Evolutionary conservation across 2,797 vertebrate genomes (phyloP), one percentile per base, ranked within the genome.

Genomic region (Meriones psammophilus): DNA sequence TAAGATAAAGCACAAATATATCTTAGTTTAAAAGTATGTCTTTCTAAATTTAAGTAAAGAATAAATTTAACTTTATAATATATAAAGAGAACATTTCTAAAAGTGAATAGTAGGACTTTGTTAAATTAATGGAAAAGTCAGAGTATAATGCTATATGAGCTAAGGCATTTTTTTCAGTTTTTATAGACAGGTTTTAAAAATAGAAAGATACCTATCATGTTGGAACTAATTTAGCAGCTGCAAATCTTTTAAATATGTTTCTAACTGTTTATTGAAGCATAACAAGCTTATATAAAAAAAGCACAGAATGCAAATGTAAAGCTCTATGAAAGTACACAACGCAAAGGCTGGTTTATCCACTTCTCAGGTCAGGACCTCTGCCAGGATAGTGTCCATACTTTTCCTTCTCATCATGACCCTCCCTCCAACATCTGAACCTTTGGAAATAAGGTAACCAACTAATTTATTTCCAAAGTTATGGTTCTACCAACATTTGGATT

Each of bases 11-110:
- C 64, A 87, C 9, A 15, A 79, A 64, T 24, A 0, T 13, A 54
- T 77, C 62, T 93, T 56, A 80, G 24, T 86, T 89, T 94, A 60
- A 94, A 96, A 94, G 74, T 50, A 81, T 78, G 17, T 2, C 5
- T 96, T 95, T 94, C 94, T 92, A 92, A 93, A 90, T n/a, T 68
- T 89, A 54, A 76, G 58, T 92, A n/a, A 26, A 78, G 87, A 94
- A 78, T 92, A 50, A 68, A 58, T 36, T 74, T 9, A 86, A 83
- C 26, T 90, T 89, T 81, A 84, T 10, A 93, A 62, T 76, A 54
- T 5, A 93, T 28, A 80, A 92, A 84, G 6, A 39, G 7, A 95
- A 84, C 62, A 2, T 93, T 93, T 85, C 68, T 88, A 78, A 36
- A 88, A 60, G 73, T 73, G 81, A 60, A 85, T 9, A 46, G 20